Conservation (phyloP, 1,140 invertebrate genomes). For the Drosophila sulfurigaster region DNA sequence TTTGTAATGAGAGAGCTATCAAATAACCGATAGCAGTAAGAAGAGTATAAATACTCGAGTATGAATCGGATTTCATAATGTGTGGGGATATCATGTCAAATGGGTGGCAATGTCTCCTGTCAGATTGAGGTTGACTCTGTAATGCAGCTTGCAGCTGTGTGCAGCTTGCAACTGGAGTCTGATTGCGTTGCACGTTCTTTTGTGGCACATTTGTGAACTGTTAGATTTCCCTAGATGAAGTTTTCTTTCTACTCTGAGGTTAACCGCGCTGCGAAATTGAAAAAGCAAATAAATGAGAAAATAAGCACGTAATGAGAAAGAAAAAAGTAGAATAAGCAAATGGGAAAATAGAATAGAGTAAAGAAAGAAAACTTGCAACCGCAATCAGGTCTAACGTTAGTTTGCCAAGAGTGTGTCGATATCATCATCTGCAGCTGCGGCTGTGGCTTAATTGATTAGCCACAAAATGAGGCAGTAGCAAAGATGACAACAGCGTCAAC, state of each 20-base stretch:
- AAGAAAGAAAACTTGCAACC: conserved; percentile 20
- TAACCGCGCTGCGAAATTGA: conserved; percentile 46
- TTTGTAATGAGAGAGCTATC: conserved; percentile 9
- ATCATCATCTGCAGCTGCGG: background rate
- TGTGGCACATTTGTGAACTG: conserved; percentile 7
- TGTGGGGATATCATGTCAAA: conserved; percentile 8
- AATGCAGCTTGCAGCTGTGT: background rate
- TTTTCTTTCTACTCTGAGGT: conserved; percentile 18
- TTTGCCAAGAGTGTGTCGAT: background rate
- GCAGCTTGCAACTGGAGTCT: background rate
- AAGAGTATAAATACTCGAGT: no score
- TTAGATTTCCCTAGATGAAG: conserved; percentile 20
- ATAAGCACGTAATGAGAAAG: background rate
- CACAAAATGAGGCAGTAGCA: conserved; percentile 48
- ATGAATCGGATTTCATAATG: conserved; percentile 2
- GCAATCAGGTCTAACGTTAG: conserved; percentile 25
- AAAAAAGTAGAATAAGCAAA: background rate
- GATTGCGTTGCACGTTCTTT: background rate
- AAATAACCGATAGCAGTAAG: conserved; percentile 6
- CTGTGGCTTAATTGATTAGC: conserved; percentile 72
- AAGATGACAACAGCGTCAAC: conserved; percentile 69
- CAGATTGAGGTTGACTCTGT: conserved; percentile 8
- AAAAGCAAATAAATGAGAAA: conserved; percentile 23
- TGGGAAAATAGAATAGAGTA: background rate
- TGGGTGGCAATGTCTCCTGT: conserved; percentile 14